A percentile compares a stretch with the other conserved stretches of the same genome.
Conservation (phyloP, 2,797 vertebrate genomes). For the Spatula versicolor region DNA sequence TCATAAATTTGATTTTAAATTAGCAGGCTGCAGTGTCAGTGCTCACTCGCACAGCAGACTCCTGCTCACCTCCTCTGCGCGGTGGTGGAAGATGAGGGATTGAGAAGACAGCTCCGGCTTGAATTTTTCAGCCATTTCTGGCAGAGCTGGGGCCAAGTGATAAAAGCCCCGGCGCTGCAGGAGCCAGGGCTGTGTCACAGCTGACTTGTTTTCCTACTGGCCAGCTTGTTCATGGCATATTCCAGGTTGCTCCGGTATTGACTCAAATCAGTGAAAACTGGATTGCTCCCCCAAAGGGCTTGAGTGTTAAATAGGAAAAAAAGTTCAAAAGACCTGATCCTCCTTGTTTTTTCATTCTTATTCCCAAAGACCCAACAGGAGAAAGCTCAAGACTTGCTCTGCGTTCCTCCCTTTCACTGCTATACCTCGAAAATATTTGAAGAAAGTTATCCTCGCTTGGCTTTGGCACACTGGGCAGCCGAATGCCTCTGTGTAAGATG, state of each 20-base stretch:
- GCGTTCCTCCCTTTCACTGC: background rate
- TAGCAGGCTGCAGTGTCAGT: background rate
- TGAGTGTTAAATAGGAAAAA: background rate
- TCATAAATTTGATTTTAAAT: conserved; percentile 12
- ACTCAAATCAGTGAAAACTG: conserved; percentile 19
- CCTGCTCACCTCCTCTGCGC: background rate
- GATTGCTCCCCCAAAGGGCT: conserved; percentile 9
- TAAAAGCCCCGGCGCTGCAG: background rate
- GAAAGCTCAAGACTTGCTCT: background rate
- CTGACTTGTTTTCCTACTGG: background rate
- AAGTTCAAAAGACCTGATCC: conserved; percentile 2
- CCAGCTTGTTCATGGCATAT: background rate
- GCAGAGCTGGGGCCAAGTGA: background rate
- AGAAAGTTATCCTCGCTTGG: background rate
- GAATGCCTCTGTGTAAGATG: background rate
- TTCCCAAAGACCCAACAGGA: background rate
- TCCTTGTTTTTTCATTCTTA: conserved; percentile 41
- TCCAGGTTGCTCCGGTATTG: background rate
- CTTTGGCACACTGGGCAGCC: background rate
- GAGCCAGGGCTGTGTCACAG: background rate
- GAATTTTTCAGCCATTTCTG: background rate
- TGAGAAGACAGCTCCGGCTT: background rate
- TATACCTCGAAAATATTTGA: background rate
- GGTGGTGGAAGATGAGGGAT: rapidly evolving
- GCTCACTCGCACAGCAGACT: background rate